Conservation (phyloP, 2,888 invertebrate species). For the Cylindroiulus punctatus region DNA sequence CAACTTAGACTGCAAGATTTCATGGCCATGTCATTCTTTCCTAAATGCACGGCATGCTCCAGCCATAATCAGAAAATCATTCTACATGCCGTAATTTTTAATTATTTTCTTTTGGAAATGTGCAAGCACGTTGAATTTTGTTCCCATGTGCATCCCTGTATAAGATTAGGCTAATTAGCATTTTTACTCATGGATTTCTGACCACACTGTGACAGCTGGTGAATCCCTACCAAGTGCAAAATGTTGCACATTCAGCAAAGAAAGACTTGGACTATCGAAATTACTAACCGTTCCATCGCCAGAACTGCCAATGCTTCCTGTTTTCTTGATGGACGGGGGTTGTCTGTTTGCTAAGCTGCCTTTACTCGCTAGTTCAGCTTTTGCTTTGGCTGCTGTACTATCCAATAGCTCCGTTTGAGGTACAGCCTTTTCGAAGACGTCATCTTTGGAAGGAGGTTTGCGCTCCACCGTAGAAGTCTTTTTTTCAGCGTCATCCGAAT, state of each 20-base stretch:
- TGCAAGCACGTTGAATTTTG: too few relatives aligned
- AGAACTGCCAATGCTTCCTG: constrained; percentile 59
- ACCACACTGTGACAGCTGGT: too few relatives aligned
- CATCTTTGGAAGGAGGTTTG: constrained; percentile 71
- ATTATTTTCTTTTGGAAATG: too few relatives aligned
- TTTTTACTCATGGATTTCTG: too few relatives aligned
- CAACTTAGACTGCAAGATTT: too few relatives aligned
- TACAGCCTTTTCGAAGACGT: constrained; percentile 82
- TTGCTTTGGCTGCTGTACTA: constrained; percentile 83
- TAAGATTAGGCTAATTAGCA: too few relatives aligned
- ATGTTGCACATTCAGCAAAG: too few relatives aligned
- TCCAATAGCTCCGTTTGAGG: constrained; percentile 89
- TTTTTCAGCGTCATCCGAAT: constrained; percentile 71
- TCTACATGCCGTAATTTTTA: too few relatives aligned
- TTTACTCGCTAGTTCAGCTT: constrained; percentile 82
- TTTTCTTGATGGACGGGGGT: constrained; percentile 65
- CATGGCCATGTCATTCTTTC: too few relatives aligned
- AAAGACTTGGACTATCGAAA: not conserved
- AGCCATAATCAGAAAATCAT: too few relatives aligned
- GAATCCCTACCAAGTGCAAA: not conserved
- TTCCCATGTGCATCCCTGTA: too few relatives aligned
- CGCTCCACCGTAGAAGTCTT: constrained; percentile 80
- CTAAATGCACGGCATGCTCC: too few relatives aligned
- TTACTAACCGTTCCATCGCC: constrained; percentile 57
- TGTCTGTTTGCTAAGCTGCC: constrained; percentile 77